These are phyloP conservation scores for Hyla sarda DNA, from an alignment of 2,113 vertebrate species.

Conservation along the genomic window DNA sequence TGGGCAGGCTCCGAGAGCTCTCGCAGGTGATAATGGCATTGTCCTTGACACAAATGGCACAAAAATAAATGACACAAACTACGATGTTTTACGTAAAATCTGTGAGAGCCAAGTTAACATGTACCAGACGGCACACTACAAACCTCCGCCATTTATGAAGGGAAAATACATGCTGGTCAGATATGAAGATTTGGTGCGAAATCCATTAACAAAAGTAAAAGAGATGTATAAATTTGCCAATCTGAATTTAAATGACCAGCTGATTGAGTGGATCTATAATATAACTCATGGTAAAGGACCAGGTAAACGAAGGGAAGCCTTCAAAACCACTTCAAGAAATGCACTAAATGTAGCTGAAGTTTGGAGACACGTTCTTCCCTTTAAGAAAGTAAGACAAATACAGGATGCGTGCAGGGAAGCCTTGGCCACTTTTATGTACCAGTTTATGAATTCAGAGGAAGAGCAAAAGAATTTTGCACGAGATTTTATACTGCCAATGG, in stretches of 20 bases:
- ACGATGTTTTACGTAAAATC: slow-evolving; percentile 79
- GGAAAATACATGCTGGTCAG: slow-evolving; percentile 85
- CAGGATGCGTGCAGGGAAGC: slow-evolving; percentile 84
- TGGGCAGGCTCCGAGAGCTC: slow-evolving; percentile 65
- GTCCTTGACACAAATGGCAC: slow-evolving; percentile 69
- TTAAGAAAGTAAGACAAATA: slow-evolving; percentile 75
- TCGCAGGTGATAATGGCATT: slow-evolving; percentile 74
- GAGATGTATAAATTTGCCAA: slow-evolving; percentile 81
- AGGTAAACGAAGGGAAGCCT: slow-evolving; percentile 74
- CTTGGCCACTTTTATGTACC: slow-evolving; percentile 88
- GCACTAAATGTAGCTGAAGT: slow-evolving; percentile 83
- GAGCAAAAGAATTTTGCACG: slow-evolving; percentile 81
- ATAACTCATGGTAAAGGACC: slow-evolving; percentile 85
- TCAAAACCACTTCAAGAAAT: slow-evolving; percentile 78
- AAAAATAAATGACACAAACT: slow-evolving; percentile 32
- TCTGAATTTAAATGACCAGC: slow-evolving; percentile 74
- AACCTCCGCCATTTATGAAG: slow-evolving; percentile 75
- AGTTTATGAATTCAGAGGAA: slow-evolving; percentile 69
- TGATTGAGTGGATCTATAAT: slow-evolving; percentile 83
- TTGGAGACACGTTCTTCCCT: slow-evolving; percentile 82
- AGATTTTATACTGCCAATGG: slow-evolving; percentile 72
- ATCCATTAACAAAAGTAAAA: slow-evolving; percentile 73
- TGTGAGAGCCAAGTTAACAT: slow-evolving; percentile 88
- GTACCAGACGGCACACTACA: slow-evolving; percentile 67
- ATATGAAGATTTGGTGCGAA: slow-evolving; percentile 87